These are phyloP conservation scores for Venusia cambrica DNA, from an alignment of 2,888 invertebrate genomes.

Conservation along the genomic window DNA sequence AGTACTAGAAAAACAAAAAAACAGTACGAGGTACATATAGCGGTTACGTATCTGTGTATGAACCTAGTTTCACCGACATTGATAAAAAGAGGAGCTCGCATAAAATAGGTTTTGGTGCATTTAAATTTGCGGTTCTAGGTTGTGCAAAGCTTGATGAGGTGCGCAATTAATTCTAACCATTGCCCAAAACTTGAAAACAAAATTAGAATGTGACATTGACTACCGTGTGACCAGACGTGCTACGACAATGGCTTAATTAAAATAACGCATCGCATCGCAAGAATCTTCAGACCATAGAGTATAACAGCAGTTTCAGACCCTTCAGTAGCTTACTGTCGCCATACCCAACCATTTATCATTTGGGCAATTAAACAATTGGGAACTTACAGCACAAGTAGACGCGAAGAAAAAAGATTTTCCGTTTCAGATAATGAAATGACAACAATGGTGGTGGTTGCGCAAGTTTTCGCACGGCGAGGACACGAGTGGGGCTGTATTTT, in stretches of 20 bases:
- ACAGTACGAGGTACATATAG: no score
- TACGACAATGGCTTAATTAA: slow-evolving; percentile 62
- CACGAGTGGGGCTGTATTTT: slow-evolving; percentile 76
- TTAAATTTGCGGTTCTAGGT: no score
- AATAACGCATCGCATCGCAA: slow-evolving; percentile 36
- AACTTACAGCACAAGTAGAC: slow-evolving; percentile 63
- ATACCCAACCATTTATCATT: slow-evolving; percentile 51
- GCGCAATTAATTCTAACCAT: slow-evolving; percentile 40
- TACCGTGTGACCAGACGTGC: slow-evolving; percentile 50
- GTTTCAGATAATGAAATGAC: slow-evolving; percentile 80
- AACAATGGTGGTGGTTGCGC: slow-evolving; percentile 73
- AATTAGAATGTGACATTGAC: slow-evolving; percentile 62
- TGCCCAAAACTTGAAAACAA: slow-evolving; percentile 46
- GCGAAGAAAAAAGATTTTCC: slow-evolving; percentile 78
- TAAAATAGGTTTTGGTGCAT: no score
- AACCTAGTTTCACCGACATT: no score
- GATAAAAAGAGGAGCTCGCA: no score
- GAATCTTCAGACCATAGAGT: slow-evolving; percentile 33
- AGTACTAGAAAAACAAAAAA: no score
- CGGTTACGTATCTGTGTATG: no score
- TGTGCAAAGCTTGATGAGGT: slow-evolving; percentile 24
- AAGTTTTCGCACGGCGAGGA: slow-evolving; percentile 68
- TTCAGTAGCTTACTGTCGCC: slow-evolving; percentile 47
- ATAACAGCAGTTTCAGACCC: slow-evolving; percentile 40
- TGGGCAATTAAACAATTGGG: slow-evolving; percentile 76